Evolutionary conservation across 2,888 invertebrate genomes (phyloP).

Genomic region (Nebria salina): DNA sequence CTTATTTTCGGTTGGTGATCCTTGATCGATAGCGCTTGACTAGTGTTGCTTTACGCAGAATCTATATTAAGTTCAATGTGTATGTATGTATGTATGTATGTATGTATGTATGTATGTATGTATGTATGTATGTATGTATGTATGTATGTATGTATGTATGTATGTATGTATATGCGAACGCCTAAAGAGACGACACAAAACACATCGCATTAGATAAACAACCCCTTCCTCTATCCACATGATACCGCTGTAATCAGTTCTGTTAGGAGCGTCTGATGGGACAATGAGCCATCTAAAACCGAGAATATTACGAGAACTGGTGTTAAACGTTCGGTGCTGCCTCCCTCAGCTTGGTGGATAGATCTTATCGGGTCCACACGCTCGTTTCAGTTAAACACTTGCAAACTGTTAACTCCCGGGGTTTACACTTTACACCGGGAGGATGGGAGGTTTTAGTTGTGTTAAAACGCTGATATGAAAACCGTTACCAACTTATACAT

Average conservation of each 20-base stretch:
- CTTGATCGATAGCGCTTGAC: no score
- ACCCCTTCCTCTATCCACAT: constrained; percentile 28
- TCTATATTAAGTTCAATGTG: not conserved
- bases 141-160: not conserved
- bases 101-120: no score
- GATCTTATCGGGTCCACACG: constrained; percentile 55
- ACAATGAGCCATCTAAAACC: constrained; percentile 55
- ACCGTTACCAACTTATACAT: constrained; percentile 21
- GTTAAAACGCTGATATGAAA: constrained; percentile 55
- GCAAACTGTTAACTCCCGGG: constrained; percentile 57
- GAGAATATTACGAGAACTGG: not conserved
- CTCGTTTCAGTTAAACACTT: constrained; percentile 55
- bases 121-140: not conserved
- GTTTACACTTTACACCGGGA: constrained; percentile 56
- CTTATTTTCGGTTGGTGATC: no score
- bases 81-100: not conserved
- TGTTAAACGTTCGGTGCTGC: not conserved
- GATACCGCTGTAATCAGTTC: constrained; percentile 39
- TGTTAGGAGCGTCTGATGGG: constrained; percentile 51
- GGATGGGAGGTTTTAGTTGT: constrained; percentile 54
- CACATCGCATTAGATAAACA: constrained; percentile 39
- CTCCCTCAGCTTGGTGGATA: constrained; percentile 49
- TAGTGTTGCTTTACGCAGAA: not conserved
- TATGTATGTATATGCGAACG: not conserved
- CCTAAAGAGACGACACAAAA: constrained; percentile 1